Conservation (phyloP, 1,140 invertebrate species). For the Cydia fagiglandana region DNA sequence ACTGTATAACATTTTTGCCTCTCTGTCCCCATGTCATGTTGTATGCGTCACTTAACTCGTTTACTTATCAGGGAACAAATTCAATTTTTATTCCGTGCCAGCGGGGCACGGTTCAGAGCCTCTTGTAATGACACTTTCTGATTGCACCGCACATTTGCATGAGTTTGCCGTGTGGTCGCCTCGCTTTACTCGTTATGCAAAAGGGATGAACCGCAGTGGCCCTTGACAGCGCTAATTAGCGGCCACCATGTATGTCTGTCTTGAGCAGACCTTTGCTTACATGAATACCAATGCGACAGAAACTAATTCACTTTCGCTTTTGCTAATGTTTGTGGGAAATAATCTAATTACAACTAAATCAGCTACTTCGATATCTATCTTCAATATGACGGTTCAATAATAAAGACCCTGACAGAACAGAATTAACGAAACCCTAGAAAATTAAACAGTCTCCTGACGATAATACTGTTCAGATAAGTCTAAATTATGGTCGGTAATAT, state of each 20-base stretch:
- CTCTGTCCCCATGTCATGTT: too few relatives aligned
- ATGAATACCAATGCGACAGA: not conserved
- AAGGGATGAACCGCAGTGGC: slow-evolving; percentile 17
- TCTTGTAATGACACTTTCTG: slow-evolving; percentile 17
- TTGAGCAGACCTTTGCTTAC: slow-evolving; percentile 17
- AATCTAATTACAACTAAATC: not conserved
- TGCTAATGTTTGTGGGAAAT: not conserved
- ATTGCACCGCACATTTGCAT: slow-evolving; percentile 31
- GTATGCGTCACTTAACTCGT: too few relatives aligned
- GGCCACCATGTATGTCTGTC: slow-evolving; percentile 11
- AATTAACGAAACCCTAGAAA: too few relatives aligned
- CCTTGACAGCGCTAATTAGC: slow-evolving; percentile 24
- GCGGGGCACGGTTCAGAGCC: not conserved
- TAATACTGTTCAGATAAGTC: too few relatives aligned
- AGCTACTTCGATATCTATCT: too few relatives aligned
- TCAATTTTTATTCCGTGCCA: not conserved
- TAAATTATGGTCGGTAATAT: too few relatives aligned
- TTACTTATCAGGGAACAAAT: not conserved
- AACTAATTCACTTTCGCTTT: not conserved
- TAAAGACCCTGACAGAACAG: too few relatives aligned
- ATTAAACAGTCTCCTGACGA: too few relatives aligned
- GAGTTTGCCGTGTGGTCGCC: slow-evolving; percentile 19
- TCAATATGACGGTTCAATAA: too few relatives aligned
- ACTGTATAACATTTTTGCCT: too few relatives aligned
- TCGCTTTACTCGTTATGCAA: slow-evolving; percentile 21